phyloP scores from a whole-genome alignment of 2,113 vertebrate genomes.

The Elachura formosa region DNA sequence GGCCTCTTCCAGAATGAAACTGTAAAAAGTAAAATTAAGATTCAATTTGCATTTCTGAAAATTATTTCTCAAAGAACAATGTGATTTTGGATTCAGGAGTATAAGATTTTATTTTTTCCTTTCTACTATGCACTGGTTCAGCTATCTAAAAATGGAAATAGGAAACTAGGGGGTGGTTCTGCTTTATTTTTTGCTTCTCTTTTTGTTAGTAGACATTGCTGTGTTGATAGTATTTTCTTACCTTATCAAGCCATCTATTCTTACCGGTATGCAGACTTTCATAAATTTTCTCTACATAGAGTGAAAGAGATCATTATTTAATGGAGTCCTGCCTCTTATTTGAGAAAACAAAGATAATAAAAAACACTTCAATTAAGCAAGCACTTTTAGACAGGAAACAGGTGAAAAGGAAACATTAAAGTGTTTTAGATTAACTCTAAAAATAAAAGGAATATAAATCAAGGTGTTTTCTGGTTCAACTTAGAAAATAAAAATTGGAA shows the following conservation, averaged over 20 bases:
- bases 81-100: background rate
- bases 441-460: background rate
- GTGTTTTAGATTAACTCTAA: background rate
- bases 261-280: background rate
- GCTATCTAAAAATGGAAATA: background rate
- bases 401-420: background rate
- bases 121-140: background rate
- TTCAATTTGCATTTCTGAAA: background rate
- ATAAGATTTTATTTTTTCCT: too few relatives aligned
- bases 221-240: background rate
- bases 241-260: background rate
- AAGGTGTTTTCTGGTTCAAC: background rate
- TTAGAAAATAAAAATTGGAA: background rate
- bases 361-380: background rate
- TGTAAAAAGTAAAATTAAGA: background rate
- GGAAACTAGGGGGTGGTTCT: background rate
- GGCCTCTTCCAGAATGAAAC: background rate
- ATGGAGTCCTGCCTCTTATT: background rate
- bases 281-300: background rate
- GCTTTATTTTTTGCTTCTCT: background rate
- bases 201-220: background rate
- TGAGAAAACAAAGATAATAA: background rate
- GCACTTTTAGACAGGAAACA: background rate
- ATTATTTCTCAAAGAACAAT: background rate
- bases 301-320: background rate